phyloP scores from a whole-genome alignment of 2,888 invertebrate genomes.

The Catocala sponsa region DNA sequence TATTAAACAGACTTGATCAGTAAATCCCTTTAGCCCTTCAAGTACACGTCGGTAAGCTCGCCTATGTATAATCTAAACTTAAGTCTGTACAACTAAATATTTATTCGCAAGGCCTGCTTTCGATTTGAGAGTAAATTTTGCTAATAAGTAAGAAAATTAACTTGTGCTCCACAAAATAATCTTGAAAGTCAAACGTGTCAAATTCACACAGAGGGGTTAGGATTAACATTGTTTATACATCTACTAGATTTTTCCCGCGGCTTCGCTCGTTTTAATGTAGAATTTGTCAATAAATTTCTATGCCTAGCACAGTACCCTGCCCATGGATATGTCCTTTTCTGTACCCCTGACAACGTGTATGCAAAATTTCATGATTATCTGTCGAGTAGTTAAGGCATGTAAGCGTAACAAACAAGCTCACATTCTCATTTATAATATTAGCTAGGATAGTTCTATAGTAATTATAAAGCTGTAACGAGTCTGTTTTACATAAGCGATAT shows the following conservation, averaged over 20 bases:
- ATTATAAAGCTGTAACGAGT: too few species aligned
- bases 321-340: too few species aligned
- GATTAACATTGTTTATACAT: neutral
- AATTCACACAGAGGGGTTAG: neutral
- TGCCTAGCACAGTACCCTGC: too few species aligned
- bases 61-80: neutral
- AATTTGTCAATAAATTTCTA: too few species aligned
- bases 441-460: too few species aligned
- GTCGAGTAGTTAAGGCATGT: neutral
- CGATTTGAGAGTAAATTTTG: constrained; percentile 12
- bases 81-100: constrained; percentile 24
- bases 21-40: constrained; percentile 22
- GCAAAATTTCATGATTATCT: too few species aligned
- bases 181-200: constrained; percentile 6
- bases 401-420: too few species aligned
- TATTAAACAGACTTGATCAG: constrained; percentile 27
- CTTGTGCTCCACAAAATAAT: constrained; percentile 23
- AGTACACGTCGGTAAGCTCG: neutral
- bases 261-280: too few species aligned
- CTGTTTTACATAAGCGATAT: too few species aligned
- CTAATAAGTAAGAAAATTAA: constrained; percentile 34
- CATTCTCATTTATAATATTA: too few species aligned
- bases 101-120: constrained; percentile 31
- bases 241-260: too few species aligned
- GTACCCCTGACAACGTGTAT: too few species aligned